Base-by-base conservation (phyloP, 2,113 vertebrate species). In the Prinia subflava region DNA sequence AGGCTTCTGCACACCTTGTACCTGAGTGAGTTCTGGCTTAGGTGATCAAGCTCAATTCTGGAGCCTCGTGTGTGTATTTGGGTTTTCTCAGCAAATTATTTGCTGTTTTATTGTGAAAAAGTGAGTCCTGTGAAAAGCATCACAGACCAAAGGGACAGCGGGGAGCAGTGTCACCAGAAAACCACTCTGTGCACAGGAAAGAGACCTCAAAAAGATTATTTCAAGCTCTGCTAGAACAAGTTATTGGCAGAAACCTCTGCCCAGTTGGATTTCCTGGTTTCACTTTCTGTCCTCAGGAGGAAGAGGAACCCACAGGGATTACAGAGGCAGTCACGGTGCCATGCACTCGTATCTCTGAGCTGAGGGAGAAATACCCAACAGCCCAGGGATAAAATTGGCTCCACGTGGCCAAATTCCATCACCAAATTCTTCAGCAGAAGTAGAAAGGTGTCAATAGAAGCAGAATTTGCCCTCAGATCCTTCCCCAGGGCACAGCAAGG, bases 301-400 rank as follows among this genome's bases (percentile, higher is more conserved):
- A 78, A 19, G 13, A n/a, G 31, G 33, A 57, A 77, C 1, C 21
- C 25, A 2, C 1, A 0, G 30, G 55, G 42, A 11, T 73, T 12
- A 3, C 15, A 37, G 68, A 1, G 33, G 35, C 37, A 62, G 31
- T 52, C 42, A 4, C 4, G 1, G 30, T 44, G 75, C 35, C 28
- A 3, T 13, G 7, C 3, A 0, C 20, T 69, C 24, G 6, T 22
- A 2, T 8, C 33, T 73, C n/a, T 55, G n/a, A 69, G n/a, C 0
- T 2, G 1, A 13, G 39, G 35, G n/a, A 49, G 1, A 19, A 76
- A 35, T 7, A 9, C 21, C 9, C 69, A 78, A 11, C 10, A 63
- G 25, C 18, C 30, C 5, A 10, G 23, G 6, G 11, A 15, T 2
- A 5, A 14, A 59, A 56, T 1, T 67, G 76, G 56, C 80, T 90